Conservation (phyloP, 2,113 vertebrate species). For the Phaetusa simplex region DNA sequence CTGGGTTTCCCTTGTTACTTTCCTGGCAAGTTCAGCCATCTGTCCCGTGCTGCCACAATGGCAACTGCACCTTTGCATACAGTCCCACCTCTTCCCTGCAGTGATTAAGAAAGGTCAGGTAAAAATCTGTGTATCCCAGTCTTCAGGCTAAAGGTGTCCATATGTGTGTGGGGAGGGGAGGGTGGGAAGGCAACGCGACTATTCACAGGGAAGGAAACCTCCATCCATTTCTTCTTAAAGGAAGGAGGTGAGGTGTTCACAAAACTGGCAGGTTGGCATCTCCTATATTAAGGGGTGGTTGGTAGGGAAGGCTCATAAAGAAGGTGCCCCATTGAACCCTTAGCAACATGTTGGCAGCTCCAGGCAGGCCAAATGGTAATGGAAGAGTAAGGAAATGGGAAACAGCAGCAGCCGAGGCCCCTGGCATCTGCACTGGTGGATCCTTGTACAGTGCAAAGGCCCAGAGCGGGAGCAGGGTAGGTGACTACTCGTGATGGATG, state of each 20-base stretch:
- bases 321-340: neutral
- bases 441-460: neutral
- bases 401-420: neutral
- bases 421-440: fast-evolving
- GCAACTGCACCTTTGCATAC: neutral
- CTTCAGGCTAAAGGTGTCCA: neutral
- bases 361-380: neutral
- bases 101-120: neutral
- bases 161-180: neutral
- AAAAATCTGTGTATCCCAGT: neutral
- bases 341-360: neutral
- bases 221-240: neutral
- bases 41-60: neutral
- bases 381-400: neutral
- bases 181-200: neutral
- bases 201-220: neutral
- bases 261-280: neutral
- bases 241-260: neutral
- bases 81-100: neutral
- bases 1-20: neutral
- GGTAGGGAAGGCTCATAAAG: neutral
- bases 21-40: neutral
- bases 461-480: neutral
- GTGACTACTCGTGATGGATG: neutral
- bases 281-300: neutral